Base-by-base conservation (phyloP, 2,888 invertebrate species). In the Drosophila parthenogenetica region DNA sequence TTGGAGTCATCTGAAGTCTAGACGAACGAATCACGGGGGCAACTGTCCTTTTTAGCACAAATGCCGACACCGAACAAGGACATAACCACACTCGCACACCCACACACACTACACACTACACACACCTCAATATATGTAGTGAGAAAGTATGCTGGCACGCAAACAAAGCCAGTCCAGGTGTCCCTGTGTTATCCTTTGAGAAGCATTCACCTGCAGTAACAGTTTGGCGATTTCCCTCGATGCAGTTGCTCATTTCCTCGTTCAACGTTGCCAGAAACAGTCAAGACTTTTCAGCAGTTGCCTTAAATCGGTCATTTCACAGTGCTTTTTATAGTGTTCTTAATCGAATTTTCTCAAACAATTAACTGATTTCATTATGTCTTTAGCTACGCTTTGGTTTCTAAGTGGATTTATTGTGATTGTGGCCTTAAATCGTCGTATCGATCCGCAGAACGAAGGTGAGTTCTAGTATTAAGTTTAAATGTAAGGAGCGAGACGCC, bases 1-100 rank as follows among this genome's bases (percentile, higher is more conserved):
- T 74, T 61, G 69, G 71, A 68, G 58, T 68, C 58, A 83, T 82
- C 79, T 79, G 79, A 80, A 82, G 79, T 82, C 79, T 82, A 79
- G 83, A 82, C 79, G 49, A 62, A 53, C 83, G 83, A 75, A 79
- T 79, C 83, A 79, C 79, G 76, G 69, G 37, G 79, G 80, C 72
- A 65, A 68, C 66, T 79, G 82, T 79, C 76, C 79, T 67, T 54
- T 77, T 60, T 46, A 35, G 42, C 71, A 81, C 58, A 60, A 46
- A 57, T 66, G 68, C 48, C 46, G 54, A 65, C 53, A 53, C 39
- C 46, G 50, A 49, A 49, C 67, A 43, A 50, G 40, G 22, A 69
- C 65, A 37, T 35, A 35, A 61, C 69, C 45, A 22, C 29, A 29
- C 29, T 29, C 29, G 29, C 8, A 29, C 29, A 29, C 29, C 29